These are phyloP conservation scores for Nomada fucata DNA, from an alignment of 2,888 invertebrate species.

Conservation along the genomic window DNA sequence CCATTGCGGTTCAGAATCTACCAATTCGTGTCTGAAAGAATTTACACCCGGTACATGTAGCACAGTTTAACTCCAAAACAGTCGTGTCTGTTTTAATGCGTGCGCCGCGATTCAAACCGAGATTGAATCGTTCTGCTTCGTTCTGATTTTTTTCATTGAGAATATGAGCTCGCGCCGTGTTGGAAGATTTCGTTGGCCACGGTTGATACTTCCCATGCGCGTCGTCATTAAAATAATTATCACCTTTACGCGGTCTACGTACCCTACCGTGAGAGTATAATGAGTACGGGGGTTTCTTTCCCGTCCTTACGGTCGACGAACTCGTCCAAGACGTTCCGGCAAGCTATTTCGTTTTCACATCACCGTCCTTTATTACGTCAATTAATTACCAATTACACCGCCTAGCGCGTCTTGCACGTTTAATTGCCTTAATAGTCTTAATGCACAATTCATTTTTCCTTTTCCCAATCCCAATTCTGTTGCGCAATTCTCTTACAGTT, in stretches of 20 bases:
- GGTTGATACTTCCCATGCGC: constrained; percentile 49
- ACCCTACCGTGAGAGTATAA: constrained; percentile 68
- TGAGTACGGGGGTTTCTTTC: constrained; percentile 60
- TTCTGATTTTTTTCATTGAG: constrained; percentile 43
- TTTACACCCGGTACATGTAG: constrained; percentile 6
- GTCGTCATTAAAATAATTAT: constrained; percentile 70
- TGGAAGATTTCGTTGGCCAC: constrained; percentile 35
- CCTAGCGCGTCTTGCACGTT: constrained; percentile 8
- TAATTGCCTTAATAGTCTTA: constrained; percentile 22
- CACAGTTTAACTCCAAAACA: constrained; percentile 19
- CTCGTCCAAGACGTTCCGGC: constrained; percentile 46
- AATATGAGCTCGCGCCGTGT: constrained; percentile 18
- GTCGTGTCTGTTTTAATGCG: neutral
- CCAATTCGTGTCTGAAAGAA: constrained; percentile 87
- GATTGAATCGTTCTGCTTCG: constrained; percentile 24
- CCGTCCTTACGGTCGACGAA: constrained; percentile 56
- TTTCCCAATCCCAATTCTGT: too few relatives aligned
- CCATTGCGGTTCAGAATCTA: constrained; percentile 96
- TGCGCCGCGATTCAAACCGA: constrained; percentile 4
- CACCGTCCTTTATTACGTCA: constrained; percentile 43
- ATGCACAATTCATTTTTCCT: too few relatives aligned
- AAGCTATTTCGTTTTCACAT: constrained; percentile 48
- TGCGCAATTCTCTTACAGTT: too few relatives aligned
- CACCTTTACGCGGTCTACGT: constrained; percentile 61
- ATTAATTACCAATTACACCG: constrained; percentile 56